phyloP scores from a whole-genome alignment of 2,888 invertebrate genomes.

The Fissipunctia ypsillon region DNA sequence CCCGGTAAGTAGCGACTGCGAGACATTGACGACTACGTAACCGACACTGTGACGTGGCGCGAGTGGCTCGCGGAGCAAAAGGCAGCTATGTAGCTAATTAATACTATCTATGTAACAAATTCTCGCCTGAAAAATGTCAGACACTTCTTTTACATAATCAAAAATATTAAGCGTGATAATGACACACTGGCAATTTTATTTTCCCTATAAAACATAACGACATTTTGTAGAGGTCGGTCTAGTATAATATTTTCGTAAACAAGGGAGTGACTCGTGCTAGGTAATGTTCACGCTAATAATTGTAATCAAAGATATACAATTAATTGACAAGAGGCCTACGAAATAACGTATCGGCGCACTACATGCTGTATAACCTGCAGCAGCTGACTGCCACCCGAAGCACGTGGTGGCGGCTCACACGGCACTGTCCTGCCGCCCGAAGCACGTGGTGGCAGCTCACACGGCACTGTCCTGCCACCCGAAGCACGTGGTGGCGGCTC shows the following conservation, averaged over 20 bases:
- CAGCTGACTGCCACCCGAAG: neutral
- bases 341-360: neutral
- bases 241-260: constrained; percentile 32
- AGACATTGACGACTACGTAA: neutral
- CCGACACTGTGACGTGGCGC: neutral
- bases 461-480: neutral
- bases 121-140: constrained; percentile 38
- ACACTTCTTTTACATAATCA: constrained; percentile 43
- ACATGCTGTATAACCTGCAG: neutral
- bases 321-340: constrained; percentile 1
- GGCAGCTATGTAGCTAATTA: constrained; percentile 58
- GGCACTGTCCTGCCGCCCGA: neutral
- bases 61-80: constrained; percentile 29
- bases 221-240: neutral
- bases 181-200: constrained; percentile 37
- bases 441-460: neutral
- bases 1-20: neutral
- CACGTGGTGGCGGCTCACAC: no score
- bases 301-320: neutral
- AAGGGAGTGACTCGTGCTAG: constrained; percentile 11
- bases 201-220: constrained; percentile 20
- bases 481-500: neutral
- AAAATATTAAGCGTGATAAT: constrained; percentile 58
- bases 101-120: constrained; percentile 43
- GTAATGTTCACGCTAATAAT: neutral